These are phyloP conservation scores for Gobiocypris rarus DNA, from an alignment of 2,113 vertebrate genomes.

Conservation along the genomic window DNA sequence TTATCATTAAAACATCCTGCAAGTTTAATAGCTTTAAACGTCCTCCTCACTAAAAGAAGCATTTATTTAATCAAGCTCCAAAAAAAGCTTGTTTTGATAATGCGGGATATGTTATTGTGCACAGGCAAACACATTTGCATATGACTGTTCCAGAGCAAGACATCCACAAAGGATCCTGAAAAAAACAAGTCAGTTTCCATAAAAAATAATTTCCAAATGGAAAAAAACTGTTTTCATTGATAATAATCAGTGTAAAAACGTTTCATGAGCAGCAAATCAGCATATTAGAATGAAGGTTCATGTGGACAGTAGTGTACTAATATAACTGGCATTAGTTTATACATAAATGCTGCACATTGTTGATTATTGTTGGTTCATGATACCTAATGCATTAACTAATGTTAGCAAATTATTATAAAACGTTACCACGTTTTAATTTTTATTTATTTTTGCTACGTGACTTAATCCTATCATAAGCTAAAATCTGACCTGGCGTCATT, in stretches of 20 bases:
- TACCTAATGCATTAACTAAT: neutral
- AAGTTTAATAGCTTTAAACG: too few species aligned
- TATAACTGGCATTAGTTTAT: neutral
- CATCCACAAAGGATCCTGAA: too few species aligned
- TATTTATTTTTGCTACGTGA: neutral
- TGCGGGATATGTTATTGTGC: neutral
- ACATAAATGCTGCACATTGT: neutral
- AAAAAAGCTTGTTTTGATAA: neutral
- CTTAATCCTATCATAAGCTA: neutral
- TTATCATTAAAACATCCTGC: too few species aligned
- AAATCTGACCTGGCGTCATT: constrained; percentile 25
- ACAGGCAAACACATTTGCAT: neutral
- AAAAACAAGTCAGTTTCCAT: too few species aligned
- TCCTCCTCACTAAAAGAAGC: neutral
- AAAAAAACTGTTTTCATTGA: too few species aligned
- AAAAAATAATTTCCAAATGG: too few species aligned
- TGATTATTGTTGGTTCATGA: neutral
- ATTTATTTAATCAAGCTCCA: neutral
- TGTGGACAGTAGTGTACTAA: neutral
- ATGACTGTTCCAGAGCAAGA: neutral
- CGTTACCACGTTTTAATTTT: neutral
- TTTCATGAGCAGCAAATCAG: neutral
- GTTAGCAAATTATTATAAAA: neutral
- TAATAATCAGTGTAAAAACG: neutral
- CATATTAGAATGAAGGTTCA: neutral